Base-by-base conservation (phyloP, 2,797 vertebrate species). In the Callimico goeldii region DNA sequence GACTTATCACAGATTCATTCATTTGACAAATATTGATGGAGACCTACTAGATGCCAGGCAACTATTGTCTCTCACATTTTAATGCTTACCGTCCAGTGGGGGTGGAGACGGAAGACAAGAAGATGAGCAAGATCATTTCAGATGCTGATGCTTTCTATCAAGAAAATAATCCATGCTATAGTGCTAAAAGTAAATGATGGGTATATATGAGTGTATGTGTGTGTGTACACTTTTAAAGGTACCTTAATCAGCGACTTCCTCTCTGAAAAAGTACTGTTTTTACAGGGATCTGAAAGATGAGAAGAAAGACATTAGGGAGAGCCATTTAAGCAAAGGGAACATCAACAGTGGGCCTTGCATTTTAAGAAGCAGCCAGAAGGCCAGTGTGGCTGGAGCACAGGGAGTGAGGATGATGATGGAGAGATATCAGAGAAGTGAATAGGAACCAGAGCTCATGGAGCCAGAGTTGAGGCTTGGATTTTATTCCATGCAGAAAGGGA, bases 241-340 rank as follows among this genome's bases (percentile, higher is more conserved):
- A 24, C 1, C 24, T 39, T 48, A 1, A 48, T 85, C 12, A n/a
- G 19, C 30, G 46, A 94, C 90, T 83, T 50, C 7, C 33, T 72
- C 43, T 90, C 14, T 41, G 24, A 41, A 89, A 87, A 92, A 75
- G 52, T 81, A 22, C 7, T 57, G 5, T 80, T 87, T 94, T 33
- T 8, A 91, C 76, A 81, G 39, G 6, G 75, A 89, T 43, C 12
- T 90, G 55, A 64, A 52, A 88, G 57, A 64, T 12, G 14, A 67
- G 73, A 81, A 55, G 36, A 88, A 81, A 72, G 24, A 0, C 72
- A 58, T 67, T 14, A 43, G 19, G 64, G 84, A 75, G 26, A 80
- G 19, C 5, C 46, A 46, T 57, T 3, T 57, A 55, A 89, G 24
- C 36, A 81, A 95, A 92, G 39, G 41, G 30, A 85, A 86, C 7